These are phyloP conservation scores for Hippocampus mohnikei DNA, from an alignment of 2,113 vertebrate species.

Conservation along the genomic window DNA sequence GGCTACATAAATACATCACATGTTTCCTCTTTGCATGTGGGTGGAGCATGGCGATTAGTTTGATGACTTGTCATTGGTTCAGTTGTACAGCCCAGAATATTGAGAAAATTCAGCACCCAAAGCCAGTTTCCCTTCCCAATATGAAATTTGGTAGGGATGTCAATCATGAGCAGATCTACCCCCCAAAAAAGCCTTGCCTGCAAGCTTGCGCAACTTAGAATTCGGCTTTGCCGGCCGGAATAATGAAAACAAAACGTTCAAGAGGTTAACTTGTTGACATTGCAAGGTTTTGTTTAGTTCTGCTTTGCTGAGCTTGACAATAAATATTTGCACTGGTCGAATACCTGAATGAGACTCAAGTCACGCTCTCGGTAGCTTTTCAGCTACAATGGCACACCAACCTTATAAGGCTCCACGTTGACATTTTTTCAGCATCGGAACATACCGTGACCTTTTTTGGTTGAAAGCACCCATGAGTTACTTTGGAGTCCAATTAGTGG, in stretches of 20 bases:
- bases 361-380: not conserved
- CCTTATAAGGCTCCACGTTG: not conserved
- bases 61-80: too few species aligned
- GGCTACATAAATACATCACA: too few species aligned
- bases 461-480: not conserved
- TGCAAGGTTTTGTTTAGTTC: slow-evolving; percentile 32
- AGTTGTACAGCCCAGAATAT: not conserved
- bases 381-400: not conserved
- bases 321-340: slow-evolving; percentile 59
- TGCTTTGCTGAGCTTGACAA: slow-evolving; percentile 33
- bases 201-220: not conserved
- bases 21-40: too few species aligned
- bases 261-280: slow-evolving; percentile 38
- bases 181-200: not conserved
- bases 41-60: too few species aligned
- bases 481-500: not conserved
- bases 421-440: not conserved
- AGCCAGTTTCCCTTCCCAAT: not conserved
- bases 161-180: not conserved
- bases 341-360: slow-evolving; percentile 34
- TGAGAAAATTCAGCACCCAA: not conserved
- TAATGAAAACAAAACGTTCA: slow-evolving; percentile 9
- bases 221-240: not conserved
- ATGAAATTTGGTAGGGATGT: not conserved
- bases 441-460: not conserved